Evolutionary conservation across 2,888 invertebrate genomes (phyloP), one percentile per base, ranked within the genome.

Genomic region (Heliconius erato): DNA sequence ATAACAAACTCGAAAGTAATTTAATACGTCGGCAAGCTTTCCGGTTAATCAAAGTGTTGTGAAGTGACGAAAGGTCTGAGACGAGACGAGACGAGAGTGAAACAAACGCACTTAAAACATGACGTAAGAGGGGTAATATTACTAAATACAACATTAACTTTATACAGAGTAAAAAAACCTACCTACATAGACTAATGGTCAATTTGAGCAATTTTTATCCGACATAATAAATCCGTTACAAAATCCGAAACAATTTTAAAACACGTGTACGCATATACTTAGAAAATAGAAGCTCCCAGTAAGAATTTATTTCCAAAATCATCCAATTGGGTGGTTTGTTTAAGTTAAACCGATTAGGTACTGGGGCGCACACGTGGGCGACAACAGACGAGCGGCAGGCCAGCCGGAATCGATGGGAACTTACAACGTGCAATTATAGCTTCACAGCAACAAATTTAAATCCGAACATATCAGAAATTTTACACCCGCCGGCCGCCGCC

Each of bases 261-360:
- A 85, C 84, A 84, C 83, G 84, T 85, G 85, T 85, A 82, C 32
- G 69, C 79, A 78, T 80, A 84, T 74, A 83, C 74, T 79, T 83
- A 88, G 88, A 90, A 90, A 88, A 88, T 88, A 88, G 88, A 88
- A 87, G 89, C 87, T 89, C 88, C 87, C 87, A 89, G 90, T 88
- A 89, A 89, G 89, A 91, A 92, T 93, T 91, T 91, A 92, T 92
- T 92, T 92, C 91, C 90, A 92, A 93, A 93, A 90, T 88, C 89
- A 90, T 87, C 89, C 91, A 90, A 92, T 91, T 89, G 91, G 89
- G 88, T 89, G 90, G 91, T 94, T 94, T 95, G 95, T 94, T 94
- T 94, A 93, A 91, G 91, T 91, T 93, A 94, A 89, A 89, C 91
- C 91, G 89, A 91, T 91, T 93, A 91, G 91, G 88, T 89, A 88